Base-by-base conservation (phyloP, 2,113 vertebrate species). In the Syrmaticus mikado region DNA sequence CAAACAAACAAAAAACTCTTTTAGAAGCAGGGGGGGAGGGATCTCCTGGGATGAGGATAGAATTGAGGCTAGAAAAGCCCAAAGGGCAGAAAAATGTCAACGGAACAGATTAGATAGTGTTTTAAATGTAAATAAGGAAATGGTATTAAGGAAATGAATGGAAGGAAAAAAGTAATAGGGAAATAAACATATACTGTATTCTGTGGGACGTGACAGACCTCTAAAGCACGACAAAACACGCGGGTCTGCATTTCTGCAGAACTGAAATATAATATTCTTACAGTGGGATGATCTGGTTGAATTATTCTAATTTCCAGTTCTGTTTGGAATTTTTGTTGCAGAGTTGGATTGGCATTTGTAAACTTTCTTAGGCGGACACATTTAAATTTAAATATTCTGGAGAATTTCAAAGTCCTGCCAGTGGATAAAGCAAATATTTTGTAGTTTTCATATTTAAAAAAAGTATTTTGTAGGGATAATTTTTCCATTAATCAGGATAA, bases 291-390 rank as follows among this genome's bases (percentile, higher is more conserved):
- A 68, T 94, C 91, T 94, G 75, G 60, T 90, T 95, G 84, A 87
- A 55, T 93, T 96, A 95, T 85, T 96, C 94, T 95, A 24, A 96
- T 95, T 92, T 68, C 93, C 75, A 88, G 18, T 95, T 93, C 85
- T 70, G 43, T 93, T 88, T 95, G 92, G 90, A 96, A 52, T 94
- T 97, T 95, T 93, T 95, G 79, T 94, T 86, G 79, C 34, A n/a
- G 38, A 82, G 79, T 96, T 95, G 90, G 93, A 96, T 93, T 97
- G 92, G 94, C 92, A 71, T 94, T 79, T 96, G 43, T 91, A 85
- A 96, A 86, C 91, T 62, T 92, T 73, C 79, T 41, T 89, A 85
- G 94, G 79, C 65, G 74, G 76, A 60, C 74, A 78, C 50, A 82
- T 89, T 67, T 81, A 61, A 94, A 82, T 89, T 67, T 81, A 61